Conservation (phyloP, 2,888 invertebrate species). For the Melipona beecheii region DNA sequence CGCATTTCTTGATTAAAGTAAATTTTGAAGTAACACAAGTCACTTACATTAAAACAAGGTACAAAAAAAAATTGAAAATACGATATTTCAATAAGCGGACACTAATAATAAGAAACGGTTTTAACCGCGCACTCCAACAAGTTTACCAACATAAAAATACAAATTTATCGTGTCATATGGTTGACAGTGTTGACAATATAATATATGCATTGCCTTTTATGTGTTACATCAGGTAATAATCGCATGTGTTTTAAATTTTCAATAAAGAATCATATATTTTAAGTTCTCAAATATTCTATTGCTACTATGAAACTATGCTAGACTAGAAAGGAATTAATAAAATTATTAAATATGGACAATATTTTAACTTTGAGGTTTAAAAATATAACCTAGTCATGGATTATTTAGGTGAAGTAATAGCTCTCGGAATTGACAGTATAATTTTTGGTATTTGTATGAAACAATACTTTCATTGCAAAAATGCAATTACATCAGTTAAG, state of each 20-base stretch:
- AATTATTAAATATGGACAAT: conserved; percentile 35
- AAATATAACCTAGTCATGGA: conserved; percentile 87
- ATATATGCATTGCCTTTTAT: conserved; percentile 10
- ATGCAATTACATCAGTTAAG: conserved; percentile 89
- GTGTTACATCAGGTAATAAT: conserved; percentile 3
- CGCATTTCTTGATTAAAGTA: background rate
- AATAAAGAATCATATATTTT: conserved; percentile 36
- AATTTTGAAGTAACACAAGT: background rate
- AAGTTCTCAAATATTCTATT: conserved; percentile 5
- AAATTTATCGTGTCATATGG: background rate
- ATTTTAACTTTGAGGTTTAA: conserved; percentile 28
- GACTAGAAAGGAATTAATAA: background rate
- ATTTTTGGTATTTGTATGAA: conserved; percentile 90
- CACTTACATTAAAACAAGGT: background rate
- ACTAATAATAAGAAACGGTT: background rate
- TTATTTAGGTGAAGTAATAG: conserved; percentile 90
- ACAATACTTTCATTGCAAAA: conserved; percentile 91
- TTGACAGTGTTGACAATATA: conserved; percentile 28
- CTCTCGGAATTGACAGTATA: conserved; percentile 90
- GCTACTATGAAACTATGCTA: conserved; percentile 22
- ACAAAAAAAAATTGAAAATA: background rate
- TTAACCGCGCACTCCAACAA: background rate
- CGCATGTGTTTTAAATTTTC: conserved; percentile 7
- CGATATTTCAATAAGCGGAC: background rate
- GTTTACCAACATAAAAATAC: conserved; percentile 6